A percentile compares a stretch with the other conserved stretches of the same genome.
These are phyloP conservation scores for Perizoma affinitatum DNA, from an alignment of 2,888 invertebrate species.

Conservation along the genomic window DNA sequence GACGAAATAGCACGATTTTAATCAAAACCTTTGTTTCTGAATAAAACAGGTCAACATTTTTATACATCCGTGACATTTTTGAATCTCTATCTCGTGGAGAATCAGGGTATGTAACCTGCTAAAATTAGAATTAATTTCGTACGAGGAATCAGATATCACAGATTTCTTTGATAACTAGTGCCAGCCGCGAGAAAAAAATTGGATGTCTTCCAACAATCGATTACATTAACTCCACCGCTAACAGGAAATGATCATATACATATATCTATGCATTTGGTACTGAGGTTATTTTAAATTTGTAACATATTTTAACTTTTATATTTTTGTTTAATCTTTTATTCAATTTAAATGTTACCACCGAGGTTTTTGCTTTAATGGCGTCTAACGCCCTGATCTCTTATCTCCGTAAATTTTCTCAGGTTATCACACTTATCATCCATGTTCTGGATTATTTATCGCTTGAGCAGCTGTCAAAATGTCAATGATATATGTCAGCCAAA, in stretches of 20 bases:
- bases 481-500: constrained; percentile 58
- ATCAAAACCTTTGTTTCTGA: constrained; percentile 34
- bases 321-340: constrained; percentile 36
- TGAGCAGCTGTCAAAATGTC: constrained; percentile 74
- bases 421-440: constrained; percentile 57
- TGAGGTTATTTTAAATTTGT: constrained; percentile 48
- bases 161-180: constrained; percentile 60
- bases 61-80: constrained; percentile 37
- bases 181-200: constrained; percentile 69
- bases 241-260: constrained; percentile 68
- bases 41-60: constrained; percentile 27
- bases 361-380: constrained; percentile 37
- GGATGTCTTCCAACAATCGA: constrained; percentile 77
- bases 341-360: constrained; percentile 33
- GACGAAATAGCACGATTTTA: constrained; percentile 31
- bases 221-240: constrained; percentile 72
- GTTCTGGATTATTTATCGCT: constrained; percentile 55
- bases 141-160: constrained; percentile 72
- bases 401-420: constrained; percentile 50
- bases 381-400: constrained; percentile 44
- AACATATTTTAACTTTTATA: constrained; percentile 42
- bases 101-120: constrained; percentile 58
- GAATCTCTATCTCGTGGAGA: constrained; percentile 36
- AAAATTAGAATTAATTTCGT: constrained; percentile 76
- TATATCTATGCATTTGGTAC: constrained; percentile 56